Percentiles rank a stretch among this genome's conserved stretches.
These are phyloP conservation scores for Zaprionus lachaisei DNA, from an alignment of 1,140 invertebrate species.

Conservation along the genomic window DNA sequence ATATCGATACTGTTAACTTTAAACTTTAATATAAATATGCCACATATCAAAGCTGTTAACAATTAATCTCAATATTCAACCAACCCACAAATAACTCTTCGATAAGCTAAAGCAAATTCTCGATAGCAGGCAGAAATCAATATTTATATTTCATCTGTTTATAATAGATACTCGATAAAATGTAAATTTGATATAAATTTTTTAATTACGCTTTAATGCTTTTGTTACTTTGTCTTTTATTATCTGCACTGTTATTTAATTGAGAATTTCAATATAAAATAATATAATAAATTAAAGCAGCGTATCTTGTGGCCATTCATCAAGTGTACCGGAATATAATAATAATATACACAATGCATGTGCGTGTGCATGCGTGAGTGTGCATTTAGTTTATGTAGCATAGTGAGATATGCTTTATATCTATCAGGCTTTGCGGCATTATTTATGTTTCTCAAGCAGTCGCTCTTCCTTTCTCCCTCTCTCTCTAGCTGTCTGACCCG, in stretches of 20 bases:
- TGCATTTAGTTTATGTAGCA: slow-evolving; percentile 8
- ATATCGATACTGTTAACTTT: no score
- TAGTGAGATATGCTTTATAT: slow-evolving; percentile 38
- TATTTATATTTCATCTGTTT: no score
- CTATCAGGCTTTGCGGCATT: slow-evolving; percentile 58
- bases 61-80: no score
- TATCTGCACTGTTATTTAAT: neutral
- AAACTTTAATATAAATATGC: no score
- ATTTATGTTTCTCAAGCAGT: slow-evolving; percentile 58
- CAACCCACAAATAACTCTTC: no score
- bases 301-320: slow-evolving; percentile 34
- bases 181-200: neutral
- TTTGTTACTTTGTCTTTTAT: slow-evolving; percentile 1
- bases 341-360: slow-evolving; percentile 17
- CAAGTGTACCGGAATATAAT: slow-evolving; percentile 33
- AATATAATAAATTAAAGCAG: slow-evolving; percentile 21
- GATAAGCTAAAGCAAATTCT: no score
- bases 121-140: no score
- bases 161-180: neutral
- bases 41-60: no score
- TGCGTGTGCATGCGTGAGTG: neutral
- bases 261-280: slow-evolving; percentile 18
- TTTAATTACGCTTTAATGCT: neutral
- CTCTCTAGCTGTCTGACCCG: neutral
- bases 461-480: neutral